Evolutionary conservation across 2,113 vertebrate species (phyloP).

Genomic region (Octodon degus): DNA sequence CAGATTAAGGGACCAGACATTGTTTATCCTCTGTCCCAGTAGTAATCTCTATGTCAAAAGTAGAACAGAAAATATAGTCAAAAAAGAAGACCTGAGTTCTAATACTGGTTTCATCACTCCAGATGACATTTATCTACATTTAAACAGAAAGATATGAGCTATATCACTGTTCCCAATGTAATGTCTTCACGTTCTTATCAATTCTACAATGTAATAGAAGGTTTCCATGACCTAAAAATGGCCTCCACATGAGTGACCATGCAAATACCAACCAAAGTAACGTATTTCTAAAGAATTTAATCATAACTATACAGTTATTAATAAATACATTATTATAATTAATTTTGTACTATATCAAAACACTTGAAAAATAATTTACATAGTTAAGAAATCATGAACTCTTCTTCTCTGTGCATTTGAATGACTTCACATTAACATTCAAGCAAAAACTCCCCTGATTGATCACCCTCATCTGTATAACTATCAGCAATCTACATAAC

Average conservation of each 20-base stretch:
- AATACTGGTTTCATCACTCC: not conserved
- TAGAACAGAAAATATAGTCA: not conserved
- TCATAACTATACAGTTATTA: conserved; percentile 24
- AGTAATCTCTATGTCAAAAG: not conserved
- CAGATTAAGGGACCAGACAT: not conserved
- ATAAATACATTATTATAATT: not conserved
- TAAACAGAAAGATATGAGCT: not conserved
- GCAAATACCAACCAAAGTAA: not conserved
- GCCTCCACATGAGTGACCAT: not conserved
- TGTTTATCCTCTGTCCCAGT: not conserved
- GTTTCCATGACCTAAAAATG: not conserved
- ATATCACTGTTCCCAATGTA: not conserved
- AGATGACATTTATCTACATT: not conserved
- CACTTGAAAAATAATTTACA: not conserved
- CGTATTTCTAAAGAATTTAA: conserved; percentile 11
- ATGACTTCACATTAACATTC: not conserved
- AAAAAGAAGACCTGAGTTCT: not conserved
- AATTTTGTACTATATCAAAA: not conserved
- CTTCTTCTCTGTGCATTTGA: not conserved
- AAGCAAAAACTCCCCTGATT: conserved; percentile 19
- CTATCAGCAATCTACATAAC: not conserved
- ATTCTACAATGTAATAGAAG: not conserved
- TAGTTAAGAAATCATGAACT: not conserved
- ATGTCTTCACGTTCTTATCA: not conserved
- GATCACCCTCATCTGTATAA: not conserved